Conservation (phyloP, 2,113 vertebrate genomes). For the Protobothrops flavoviridis region DNA sequence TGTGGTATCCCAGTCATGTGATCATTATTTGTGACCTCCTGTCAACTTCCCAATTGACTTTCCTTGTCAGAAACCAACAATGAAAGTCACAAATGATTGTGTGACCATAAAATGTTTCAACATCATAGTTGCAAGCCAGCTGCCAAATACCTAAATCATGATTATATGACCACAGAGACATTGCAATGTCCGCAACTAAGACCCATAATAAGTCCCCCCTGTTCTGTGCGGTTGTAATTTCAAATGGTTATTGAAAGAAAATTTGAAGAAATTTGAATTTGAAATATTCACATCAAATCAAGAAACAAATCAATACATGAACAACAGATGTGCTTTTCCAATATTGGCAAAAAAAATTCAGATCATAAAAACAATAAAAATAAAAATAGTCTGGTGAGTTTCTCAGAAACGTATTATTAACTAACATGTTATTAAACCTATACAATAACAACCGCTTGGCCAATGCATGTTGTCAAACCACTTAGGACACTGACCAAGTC, state of each 20-base stretch:
- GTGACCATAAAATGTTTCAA: no score
- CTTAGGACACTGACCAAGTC: background rate
- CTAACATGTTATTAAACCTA: background rate
- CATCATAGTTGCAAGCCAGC: background rate
- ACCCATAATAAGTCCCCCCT: background rate
- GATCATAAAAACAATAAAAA: background rate
- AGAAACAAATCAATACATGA: background rate
- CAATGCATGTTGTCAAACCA: background rate
- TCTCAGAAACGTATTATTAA: background rate
- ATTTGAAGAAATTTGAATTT: background rate
- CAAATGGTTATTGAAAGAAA: background rate
- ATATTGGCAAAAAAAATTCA: background rate
- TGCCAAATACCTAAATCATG: background rate
- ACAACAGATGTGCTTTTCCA: background rate
- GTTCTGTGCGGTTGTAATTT: background rate
- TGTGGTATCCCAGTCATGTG: no score
- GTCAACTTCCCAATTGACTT: no score
- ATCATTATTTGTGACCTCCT: no score
- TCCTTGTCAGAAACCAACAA: no score
- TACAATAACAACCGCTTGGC: background rate
- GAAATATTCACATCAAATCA: background rate
- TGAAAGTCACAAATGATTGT: no score
- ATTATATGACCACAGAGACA: background rate
- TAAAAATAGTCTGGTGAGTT: background rate
- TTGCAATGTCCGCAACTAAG: background rate